Evolutionary conservation across 35 echinoderm and acorn worm species (phyloP).

Genomic region (Patiria miniata): DNA sequence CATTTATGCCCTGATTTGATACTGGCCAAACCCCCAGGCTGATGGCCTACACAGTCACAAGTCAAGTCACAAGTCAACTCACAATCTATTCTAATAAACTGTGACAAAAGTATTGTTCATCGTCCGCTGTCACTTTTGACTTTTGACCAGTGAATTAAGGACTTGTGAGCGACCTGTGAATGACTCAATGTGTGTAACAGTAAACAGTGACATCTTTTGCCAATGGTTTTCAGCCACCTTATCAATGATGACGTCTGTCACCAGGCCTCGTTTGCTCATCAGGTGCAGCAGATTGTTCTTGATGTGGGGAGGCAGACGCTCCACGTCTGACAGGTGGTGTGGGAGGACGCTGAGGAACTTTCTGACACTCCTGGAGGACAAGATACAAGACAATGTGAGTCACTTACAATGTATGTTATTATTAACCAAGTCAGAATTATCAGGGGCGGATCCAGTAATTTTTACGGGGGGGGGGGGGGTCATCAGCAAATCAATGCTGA

Average conservation of each 20-base stretch:
- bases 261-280: conserved; percentile 80
- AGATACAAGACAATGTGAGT: background rate
- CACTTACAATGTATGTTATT: background rate
- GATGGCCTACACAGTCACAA: too few relatives aligned
- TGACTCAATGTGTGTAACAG: background rate
- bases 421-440: background rate
- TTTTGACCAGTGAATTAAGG: too few relatives aligned
- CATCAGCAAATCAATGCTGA: too few relatives aligned
- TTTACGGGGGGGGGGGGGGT: too few relatives aligned
- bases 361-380: conserved; percentile 6
- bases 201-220: background rate
- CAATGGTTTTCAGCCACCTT: conserved; percentile 48
- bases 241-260: conserved; percentile 78
- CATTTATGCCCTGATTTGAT: too few relatives aligned
- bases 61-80: too few relatives aligned
- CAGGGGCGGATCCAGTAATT: too few relatives aligned
- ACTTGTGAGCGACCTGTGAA: too few relatives aligned
- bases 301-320: conserved; percentile 72
- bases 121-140: too few relatives aligned
- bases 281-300: conserved; percentile 83
- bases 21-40: too few relatives aligned
- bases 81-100: too few relatives aligned
- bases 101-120: too few relatives aligned
- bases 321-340: conserved; percentile 57
- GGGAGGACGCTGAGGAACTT: conserved; percentile 48